Conservation (phyloP, 2,888 invertebrate genomes). For the Pardosa pseudoannulata region DNA sequence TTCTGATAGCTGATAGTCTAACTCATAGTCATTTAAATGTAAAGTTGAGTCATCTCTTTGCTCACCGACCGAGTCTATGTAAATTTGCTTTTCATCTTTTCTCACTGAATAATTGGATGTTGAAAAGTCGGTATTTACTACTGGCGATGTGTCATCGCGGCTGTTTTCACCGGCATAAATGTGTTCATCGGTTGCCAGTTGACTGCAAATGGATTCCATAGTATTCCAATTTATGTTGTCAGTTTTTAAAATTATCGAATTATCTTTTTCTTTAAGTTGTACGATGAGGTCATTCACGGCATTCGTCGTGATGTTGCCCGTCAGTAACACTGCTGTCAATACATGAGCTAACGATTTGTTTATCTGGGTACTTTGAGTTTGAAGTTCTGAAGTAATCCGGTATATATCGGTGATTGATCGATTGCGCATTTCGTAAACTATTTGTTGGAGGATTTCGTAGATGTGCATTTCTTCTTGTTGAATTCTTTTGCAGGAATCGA, state of each 20-base stretch:
- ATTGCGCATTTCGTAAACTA: slow-evolving; percentile 82
- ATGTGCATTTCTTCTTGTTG: slow-evolving; percentile 84
- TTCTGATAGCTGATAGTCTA: slow-evolving; percentile 53
- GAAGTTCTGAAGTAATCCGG: slow-evolving; percentile 46
- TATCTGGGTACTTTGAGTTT: slow-evolving; percentile 28
- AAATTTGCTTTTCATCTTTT: not conserved
- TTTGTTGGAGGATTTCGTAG: slow-evolving; percentile 82
- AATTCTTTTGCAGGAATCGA: slow-evolving; percentile 83
- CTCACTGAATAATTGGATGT: not conserved
- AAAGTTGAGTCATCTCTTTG: not conserved
- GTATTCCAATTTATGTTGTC: slow-evolving; percentile 31
- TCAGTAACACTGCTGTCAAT: slow-evolving; percentile 38
- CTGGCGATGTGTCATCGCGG: not conserved
- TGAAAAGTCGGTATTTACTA: not conserved
- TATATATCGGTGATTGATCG: slow-evolving; percentile 78
- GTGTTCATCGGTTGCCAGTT: slow-evolving; percentile 19
- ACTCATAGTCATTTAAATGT: slow-evolving; percentile 34
- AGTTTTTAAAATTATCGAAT: slow-evolving; percentile 22
- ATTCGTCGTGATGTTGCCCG: slow-evolving; percentile 36
- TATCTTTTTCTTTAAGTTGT: slow-evolving; percentile 26
- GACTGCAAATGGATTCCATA: slow-evolving; percentile 37
- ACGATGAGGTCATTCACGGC: slow-evolving; percentile 29
- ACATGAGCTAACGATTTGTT: slow-evolving; percentile 47
- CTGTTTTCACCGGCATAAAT: not conserved
- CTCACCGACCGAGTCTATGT: not conserved